phyloP scores from a whole-genome alignment of 2,888 invertebrate genomes.

The Synanthedon tipuliformis region DNA sequence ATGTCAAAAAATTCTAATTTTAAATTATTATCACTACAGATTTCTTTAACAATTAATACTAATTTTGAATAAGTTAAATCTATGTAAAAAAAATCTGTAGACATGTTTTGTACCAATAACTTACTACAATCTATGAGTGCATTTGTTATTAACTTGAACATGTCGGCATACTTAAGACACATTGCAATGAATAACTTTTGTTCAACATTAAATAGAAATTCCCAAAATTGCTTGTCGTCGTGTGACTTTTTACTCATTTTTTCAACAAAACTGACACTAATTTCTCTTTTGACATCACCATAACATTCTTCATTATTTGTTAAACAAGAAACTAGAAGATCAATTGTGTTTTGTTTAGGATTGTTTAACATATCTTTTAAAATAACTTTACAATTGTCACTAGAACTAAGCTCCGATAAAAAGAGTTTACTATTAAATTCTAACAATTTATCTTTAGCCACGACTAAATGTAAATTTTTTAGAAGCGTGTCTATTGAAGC shows the following conservation, averaged over 20 bases:
- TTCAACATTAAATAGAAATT: conserved; percentile 28
- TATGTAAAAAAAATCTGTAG: conserved; percentile 47
- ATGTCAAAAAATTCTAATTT: conserved; percentile 49
- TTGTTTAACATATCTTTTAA: conserved; percentile 25
- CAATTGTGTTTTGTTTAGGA: conserved; percentile 26
- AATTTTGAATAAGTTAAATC: conserved; percentile 66
- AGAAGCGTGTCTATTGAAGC: conserved; percentile 48
- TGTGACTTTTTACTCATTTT: conserved; percentile 26
- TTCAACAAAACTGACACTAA: conserved; percentile 23
- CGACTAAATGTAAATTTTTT: conserved; percentile 23
- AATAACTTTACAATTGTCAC: conserved; percentile 18
- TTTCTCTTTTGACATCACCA: conserved; percentile 15
- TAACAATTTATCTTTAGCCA: conserved; percentile 31
- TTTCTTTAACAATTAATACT: conserved; percentile 37
- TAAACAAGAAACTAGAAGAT: conserved; percentile 38
- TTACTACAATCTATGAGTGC: conserved; percentile 51
- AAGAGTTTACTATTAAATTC: conserved; percentile 40
- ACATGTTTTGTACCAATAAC: conserved; percentile 40
- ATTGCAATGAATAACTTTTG: conserved; percentile 30
- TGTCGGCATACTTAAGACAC: conserved; percentile 33
- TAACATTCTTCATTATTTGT: conserved; percentile 27
- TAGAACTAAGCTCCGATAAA: conserved; percentile 24
- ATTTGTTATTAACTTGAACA: conserved; percentile 35
- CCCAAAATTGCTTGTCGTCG: conserved; percentile 40
- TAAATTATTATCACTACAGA: conserved; percentile 44